A percentile compares a stretch with the other conserved stretches of the same genome.
Evolutionary conservation across 2,797 vertebrate species (phyloP).

Genomic region (Acrossocheilus fasciatus): DNA sequence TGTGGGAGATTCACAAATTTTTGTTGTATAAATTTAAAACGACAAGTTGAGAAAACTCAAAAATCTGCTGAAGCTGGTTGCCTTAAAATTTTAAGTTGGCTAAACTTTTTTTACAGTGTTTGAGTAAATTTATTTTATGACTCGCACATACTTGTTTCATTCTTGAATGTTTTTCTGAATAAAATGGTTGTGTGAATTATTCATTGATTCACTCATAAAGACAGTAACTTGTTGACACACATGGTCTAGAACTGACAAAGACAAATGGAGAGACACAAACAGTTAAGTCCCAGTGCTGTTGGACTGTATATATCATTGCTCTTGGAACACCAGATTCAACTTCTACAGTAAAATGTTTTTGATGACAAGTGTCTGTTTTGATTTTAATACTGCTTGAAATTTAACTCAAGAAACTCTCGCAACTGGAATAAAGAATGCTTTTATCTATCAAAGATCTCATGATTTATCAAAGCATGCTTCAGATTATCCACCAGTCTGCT

Average conservation of each 20-base stretch:
- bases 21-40: too few relatives aligned
- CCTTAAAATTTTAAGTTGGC: too few relatives aligned
- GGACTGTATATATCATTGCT: background rate
- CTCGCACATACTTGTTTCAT: background rate
- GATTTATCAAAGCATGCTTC: conserved; percentile 26
- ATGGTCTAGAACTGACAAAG: background rate
- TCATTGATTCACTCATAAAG: background rate
- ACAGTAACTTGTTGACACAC: background rate
- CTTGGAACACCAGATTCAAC: background rate
- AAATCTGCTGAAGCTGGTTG: too few relatives aligned
- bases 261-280: background rate
- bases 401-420: background rate
- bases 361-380: background rate
- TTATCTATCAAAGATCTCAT: background rate
- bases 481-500: conserved; percentile 29
- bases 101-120: too few relatives aligned
- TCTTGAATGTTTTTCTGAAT: background rate
- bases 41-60: too few relatives aligned
- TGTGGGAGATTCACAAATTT: too few relatives aligned
- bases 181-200: background rate
- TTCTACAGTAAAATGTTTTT: background rate
- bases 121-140: too few relatives aligned
- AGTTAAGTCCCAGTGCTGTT: background rate
- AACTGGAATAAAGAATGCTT: background rate
- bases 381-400: background rate